phyloP scores from a whole-genome alignment of 2,797 vertebrate genomes.

The Fundulus diaphanus region DNA sequence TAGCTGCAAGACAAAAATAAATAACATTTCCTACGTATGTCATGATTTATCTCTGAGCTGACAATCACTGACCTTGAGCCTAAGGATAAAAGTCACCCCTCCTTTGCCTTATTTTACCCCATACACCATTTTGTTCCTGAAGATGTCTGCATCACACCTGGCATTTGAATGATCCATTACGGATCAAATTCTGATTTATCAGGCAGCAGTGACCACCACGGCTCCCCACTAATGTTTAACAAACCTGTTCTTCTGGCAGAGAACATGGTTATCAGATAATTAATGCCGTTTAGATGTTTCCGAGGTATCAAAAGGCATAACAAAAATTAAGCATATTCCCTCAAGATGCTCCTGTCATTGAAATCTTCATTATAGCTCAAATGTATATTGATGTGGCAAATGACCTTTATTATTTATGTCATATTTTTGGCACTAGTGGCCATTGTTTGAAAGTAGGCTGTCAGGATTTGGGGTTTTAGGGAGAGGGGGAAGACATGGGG shows the following conservation, averaged over 20 bases:
- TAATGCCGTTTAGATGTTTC: neutral
- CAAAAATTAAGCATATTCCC: neutral
- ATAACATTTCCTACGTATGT: neutral
- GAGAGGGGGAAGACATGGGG: too few relatives aligned
- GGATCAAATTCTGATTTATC: neutral
- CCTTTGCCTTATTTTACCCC: neutral
- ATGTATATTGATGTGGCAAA: neutral
- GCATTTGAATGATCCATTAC: neutral
- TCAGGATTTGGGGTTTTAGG: too few relatives aligned
- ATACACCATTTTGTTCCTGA: too few relatives aligned
- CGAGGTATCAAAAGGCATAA: neutral
- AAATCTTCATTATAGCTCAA: neutral
- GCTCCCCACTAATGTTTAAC: neutral
- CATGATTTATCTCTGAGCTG: neutral
- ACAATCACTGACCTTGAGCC: neutral
- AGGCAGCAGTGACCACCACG: neutral
- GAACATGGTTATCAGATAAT: neutral
- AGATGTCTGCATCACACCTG: neutral
- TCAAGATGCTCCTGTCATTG: neutral
- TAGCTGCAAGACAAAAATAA: neutral
- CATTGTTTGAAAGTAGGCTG: too few relatives aligned
- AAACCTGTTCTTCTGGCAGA: neutral
- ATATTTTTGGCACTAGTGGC: too few relatives aligned
- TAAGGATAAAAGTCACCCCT: neutral
- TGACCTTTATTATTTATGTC: too few relatives aligned